These are phyloP conservation scores for Sycophaga agraensis DNA, from an alignment of 1,140 invertebrate genomes.

Conservation along the genomic window DNA sequence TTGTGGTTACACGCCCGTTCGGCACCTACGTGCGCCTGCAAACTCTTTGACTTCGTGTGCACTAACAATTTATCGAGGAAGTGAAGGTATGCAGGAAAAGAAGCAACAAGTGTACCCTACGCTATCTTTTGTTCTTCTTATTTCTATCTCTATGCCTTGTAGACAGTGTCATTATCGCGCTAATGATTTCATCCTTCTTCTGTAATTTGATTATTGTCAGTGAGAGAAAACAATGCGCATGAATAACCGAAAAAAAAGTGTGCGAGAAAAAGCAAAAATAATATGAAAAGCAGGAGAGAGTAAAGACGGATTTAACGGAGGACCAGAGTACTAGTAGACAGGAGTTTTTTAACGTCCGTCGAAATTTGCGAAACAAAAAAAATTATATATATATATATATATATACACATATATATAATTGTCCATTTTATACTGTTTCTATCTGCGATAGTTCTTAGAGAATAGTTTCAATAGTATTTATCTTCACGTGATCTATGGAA, in stretches of 20 bases:
- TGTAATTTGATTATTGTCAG: slow-evolving; percentile 28
- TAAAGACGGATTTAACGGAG: slow-evolving; percentile 3
- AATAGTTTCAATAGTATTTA: slow-evolving; percentile 49
- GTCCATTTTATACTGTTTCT: slow-evolving; percentile 58
- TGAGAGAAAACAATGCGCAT: slow-evolving; percentile 16
- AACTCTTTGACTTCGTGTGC: too few relatives aligned
- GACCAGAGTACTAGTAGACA: slow-evolving; percentile 8
- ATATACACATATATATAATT: slow-evolving; percentile 36
- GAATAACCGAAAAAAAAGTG: slow-evolving; percentile 14
- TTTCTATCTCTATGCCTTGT: slow-evolving; percentile 16
- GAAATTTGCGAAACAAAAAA: slow-evolving; percentile 21
- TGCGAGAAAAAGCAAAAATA: slow-evolving; percentile 4
- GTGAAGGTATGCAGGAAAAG: not conserved
- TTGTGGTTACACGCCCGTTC: too few relatives aligned
- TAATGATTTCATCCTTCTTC: slow-evolving; percentile 24
- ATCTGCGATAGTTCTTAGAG: slow-evolving; percentile 48
- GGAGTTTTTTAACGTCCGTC: slow-evolving; percentile 3
- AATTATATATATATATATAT: too few relatives aligned
- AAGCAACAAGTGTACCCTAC: slow-evolving; percentile 4
- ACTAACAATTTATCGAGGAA: too few relatives aligned
- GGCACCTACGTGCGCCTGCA: too few relatives aligned
- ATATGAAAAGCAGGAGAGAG: not conserved
- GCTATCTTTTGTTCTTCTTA: slow-evolving; percentile 19
- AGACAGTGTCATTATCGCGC: slow-evolving; percentile 21
- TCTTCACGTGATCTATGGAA: slow-evolving; percentile 19